Conservation (phyloP, 2,113 vertebrate genomes). For the Psilopsiagon aymara region DNA sequence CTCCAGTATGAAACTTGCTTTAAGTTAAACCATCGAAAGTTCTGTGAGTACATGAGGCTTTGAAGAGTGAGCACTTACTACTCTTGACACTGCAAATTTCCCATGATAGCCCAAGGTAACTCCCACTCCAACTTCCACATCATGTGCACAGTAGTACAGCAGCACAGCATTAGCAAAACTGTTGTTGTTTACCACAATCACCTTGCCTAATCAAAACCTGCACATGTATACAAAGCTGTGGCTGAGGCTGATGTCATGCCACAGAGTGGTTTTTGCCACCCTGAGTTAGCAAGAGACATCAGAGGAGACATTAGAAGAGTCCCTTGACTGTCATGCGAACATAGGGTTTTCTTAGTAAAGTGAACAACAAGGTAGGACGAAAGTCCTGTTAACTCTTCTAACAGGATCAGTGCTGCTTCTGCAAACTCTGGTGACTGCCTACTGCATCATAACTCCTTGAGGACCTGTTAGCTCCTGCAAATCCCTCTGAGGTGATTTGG, state of each 20-base stretch:
- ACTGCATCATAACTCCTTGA: not conserved
- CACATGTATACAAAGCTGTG: not conserved
- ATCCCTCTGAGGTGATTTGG: not conserved
- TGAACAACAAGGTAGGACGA: not conserved
- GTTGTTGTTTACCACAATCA: not conserved
- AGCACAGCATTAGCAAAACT: not conserved
- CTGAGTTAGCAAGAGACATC: not conserved
- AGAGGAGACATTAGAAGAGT: not conserved
- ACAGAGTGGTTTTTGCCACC: not conserved
- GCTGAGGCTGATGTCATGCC: not conserved
- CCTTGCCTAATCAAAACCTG: not conserved
- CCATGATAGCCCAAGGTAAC: not conserved
- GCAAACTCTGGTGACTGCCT: not conserved
- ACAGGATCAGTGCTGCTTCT: not conserved
- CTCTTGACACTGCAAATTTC: not conserved
- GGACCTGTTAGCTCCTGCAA: not conserved
- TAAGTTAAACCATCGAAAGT: constrained; percentile 40
- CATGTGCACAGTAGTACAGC: not conserved
- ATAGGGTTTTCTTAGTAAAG: not conserved
- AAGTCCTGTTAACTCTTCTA: not conserved
- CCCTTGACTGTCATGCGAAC: not conserved
- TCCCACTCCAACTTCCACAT: not conserved
- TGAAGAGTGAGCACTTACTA: not conserved
- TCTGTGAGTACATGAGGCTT: not conserved
- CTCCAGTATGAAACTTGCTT: not conserved